Evolutionary conservation across 92 coral and sea anemone genomes (phyloP).

Genomic region (Actinostola sp.): DNA sequence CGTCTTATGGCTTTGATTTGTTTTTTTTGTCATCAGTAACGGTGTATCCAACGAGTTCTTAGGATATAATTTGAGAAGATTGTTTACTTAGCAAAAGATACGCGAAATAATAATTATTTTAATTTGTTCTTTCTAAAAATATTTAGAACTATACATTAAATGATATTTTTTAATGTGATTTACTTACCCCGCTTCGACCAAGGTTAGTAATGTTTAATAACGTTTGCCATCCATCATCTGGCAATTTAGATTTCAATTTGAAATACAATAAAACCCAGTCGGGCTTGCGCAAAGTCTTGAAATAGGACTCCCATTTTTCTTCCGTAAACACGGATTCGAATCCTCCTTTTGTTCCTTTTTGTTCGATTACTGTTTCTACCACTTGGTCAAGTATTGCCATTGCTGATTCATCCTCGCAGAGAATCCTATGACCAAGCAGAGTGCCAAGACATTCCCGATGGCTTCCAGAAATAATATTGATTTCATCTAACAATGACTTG

Average conservation of each 20-base stretch:
- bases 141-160: no score
- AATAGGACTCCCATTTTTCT: constrained; percentile 9
- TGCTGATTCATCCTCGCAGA: constrained; percentile 1
- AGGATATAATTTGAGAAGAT: no score
- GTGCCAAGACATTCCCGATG: no score
- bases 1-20: constrained; percentile 20
- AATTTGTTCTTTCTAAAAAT: no score
- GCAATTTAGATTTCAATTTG: constrained; percentile 46
- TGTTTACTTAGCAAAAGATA: no score
- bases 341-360: constrained; percentile 40
- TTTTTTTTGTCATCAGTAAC: neutral
- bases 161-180: no score
- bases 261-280: constrained; percentile 61
- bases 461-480: no score
- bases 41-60: constrained; percentile 31
- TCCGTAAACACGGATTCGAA: constrained; percentile 30
- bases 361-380: constrained; percentile 2
- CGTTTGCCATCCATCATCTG: constrained; percentile 56
- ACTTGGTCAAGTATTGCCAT: constrained; percentile 18
- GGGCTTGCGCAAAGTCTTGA: constrained; percentile 38
- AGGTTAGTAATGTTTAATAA: constrained; percentile 43
- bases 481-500: no score
- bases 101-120: no score
- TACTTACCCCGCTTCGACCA: constrained; percentile 50
- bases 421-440: no score